A percentile compares a stretch with the other conserved stretches of the same genome.
Evolutionary conservation across 2,797 vertebrate species (phyloP).

Genomic region (Coregonus sp.): DNA sequence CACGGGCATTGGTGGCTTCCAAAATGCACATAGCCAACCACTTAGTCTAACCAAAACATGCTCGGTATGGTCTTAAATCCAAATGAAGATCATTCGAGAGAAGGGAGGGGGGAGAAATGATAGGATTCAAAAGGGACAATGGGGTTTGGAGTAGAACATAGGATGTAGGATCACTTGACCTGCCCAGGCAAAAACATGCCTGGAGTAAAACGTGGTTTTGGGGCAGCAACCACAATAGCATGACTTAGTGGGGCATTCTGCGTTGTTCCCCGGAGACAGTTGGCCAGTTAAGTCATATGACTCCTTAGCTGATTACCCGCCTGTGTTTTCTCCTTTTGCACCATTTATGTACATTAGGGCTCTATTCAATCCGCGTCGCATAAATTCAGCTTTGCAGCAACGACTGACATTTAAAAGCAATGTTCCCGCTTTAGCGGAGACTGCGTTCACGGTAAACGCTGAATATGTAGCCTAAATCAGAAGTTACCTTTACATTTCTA

Average conservation of each 20-base stretch:
- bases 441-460: too few species aligned
- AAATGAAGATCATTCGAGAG: constrained; percentile 13
- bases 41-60: constrained; percentile 18
- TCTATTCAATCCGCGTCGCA: too few species aligned
- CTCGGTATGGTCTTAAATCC: constrained; percentile 3
- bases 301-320: constrained; percentile 66
- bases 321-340: neutral
- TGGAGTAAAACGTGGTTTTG: constrained; percentile 36
- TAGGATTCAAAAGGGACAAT: constrained; percentile 1
- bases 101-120: constrained; percentile 3
- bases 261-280: constrained; percentile 66
- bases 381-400: too few species aligned
- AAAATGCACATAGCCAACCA: constrained; percentile 33
- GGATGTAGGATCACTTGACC: constrained; percentile 14
- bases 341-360: neutral
- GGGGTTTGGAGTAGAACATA: constrained; percentile 11
- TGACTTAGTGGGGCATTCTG: constrained; percentile 53
- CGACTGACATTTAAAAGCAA: too few species aligned
- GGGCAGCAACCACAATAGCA: constrained; percentile 51
- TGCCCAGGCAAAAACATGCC: constrained; percentile 4
- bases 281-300: constrained; percentile 68
- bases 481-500: too few species aligned
- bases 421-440: too few species aligned
- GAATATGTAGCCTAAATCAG: too few species aligned
- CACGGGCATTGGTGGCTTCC: constrained; percentile 31